These are phyloP conservation scores for Arctopsyche grandis DNA, from an alignment of 1,140 invertebrate genomes.

Conservation along the genomic window DNA sequence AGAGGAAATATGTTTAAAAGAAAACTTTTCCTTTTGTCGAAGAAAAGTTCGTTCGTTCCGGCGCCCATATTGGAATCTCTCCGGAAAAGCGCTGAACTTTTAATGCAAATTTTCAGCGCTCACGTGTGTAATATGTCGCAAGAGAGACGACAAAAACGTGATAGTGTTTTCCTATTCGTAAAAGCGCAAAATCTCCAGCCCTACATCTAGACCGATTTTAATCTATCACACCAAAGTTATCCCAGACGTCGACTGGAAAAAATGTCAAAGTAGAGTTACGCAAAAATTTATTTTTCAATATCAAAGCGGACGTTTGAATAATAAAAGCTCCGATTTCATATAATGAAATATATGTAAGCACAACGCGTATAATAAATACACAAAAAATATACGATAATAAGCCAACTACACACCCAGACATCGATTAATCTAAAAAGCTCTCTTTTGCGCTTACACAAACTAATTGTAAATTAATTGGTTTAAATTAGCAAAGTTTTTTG, in stretches of 20 bases:
- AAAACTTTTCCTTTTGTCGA: conserved; percentile 22
- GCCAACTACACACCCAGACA: conserved; percentile 30
- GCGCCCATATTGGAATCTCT: conserved; percentile 39
- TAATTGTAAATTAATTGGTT: no score
- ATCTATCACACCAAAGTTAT: conserved; percentile 9
- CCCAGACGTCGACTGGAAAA: neutral
- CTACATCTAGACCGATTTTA: neutral
- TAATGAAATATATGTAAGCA: neutral
- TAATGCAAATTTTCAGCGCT: conserved; percentile 36
- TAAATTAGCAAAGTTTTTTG: no score
- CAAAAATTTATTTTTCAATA: no score
- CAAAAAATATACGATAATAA: neutral
- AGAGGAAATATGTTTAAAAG: conserved; percentile 17
- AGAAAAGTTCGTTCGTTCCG: conserved; percentile 38
- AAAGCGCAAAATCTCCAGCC: neutral
- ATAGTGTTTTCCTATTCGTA: conserved; percentile 15
- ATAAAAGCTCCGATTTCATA: neutral
- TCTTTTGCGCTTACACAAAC: neutral
- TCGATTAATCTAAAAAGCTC: conserved; percentile 27
- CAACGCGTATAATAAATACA: no score
- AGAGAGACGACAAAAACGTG: conserved; percentile 21
- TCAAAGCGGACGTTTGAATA: no score
- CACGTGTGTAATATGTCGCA: neutral
- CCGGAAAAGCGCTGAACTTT: conserved; percentile 19
- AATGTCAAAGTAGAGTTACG: no score